A percentile compares a stretch with the other conserved stretches of the same genome.
These are phyloP conservation scores for Planiliza haematocheilus DNA, from an alignment of 2,113 vertebrate genomes.

Conservation along the genomic window DNA sequence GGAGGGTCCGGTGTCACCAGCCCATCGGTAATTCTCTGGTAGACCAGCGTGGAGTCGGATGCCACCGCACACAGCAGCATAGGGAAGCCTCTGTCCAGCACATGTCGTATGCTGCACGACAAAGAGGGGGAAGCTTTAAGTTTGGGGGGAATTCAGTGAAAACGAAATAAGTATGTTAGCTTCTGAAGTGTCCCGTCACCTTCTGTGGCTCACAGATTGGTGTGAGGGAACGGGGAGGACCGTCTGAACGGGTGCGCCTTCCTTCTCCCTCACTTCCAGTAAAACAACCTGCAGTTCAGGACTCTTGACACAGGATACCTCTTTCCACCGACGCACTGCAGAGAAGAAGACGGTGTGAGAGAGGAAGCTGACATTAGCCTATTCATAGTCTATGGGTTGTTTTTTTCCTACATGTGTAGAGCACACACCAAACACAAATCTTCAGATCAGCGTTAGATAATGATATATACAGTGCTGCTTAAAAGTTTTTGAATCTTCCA, in stretches of 20 bases:
- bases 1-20: constrained; percentile 92
- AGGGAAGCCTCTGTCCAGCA: constrained; percentile 73
- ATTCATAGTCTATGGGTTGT: too few species aligned
- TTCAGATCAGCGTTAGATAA: too few species aligned
- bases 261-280: constrained; percentile 86
- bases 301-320: constrained; percentile 85
- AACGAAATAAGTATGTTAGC: background rate
- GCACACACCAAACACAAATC: too few species aligned
- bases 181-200: constrained; percentile 76
- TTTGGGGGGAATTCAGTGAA: rapidly evolving
- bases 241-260: constrained; percentile 81
- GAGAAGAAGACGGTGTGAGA: background rate
- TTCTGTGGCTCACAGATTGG: constrained; percentile 86
- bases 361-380: too few species aligned
- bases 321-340: constrained; percentile 89
- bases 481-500: too few species aligned
- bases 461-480: too few species aligned
- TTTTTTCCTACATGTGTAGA: too few species aligned
- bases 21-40: constrained; percentile 93
- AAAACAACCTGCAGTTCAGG: constrained; percentile 88
- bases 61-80: constrained; percentile 90
- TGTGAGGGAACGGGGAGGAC: constrained; percentile 88
- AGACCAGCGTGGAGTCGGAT: constrained; percentile 94
- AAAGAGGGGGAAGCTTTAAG: background rate
- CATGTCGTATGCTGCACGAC: constrained; percentile 73